These are phyloP conservation scores for Ephialtes manifestator DNA, from an alignment of 2,888 invertebrate species.

Conservation along the genomic window DNA sequence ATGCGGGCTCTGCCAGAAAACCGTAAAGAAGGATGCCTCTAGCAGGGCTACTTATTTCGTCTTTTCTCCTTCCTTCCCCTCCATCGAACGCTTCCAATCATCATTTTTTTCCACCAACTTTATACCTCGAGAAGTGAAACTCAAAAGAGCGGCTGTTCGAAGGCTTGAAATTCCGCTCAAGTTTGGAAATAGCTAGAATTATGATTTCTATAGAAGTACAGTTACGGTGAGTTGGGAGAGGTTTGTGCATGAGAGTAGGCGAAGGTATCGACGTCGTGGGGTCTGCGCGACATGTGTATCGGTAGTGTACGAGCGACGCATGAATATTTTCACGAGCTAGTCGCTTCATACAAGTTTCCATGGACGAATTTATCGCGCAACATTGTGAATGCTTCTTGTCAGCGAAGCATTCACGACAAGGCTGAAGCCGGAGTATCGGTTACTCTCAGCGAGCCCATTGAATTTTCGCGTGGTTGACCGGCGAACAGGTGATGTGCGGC, in stretches of 20 bases:
- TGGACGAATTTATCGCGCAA: slow-evolving; percentile 66
- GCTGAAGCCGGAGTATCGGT: slow-evolving; percentile 58
- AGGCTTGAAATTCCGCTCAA: slow-evolving; percentile 20
- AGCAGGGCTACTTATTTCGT: slow-evolving; percentile 65
- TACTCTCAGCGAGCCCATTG: slow-evolving; percentile 57
- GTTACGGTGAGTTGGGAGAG: slow-evolving; percentile 11
- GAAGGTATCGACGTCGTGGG: slow-evolving; percentile 27
- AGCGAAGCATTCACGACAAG: slow-evolving; percentile 58
- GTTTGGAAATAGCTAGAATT: slow-evolving; percentile 34
- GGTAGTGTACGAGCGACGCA: slow-evolving; percentile 30
- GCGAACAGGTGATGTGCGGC: slow-evolving; percentile 36
- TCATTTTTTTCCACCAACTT: slow-evolving; percentile 31
- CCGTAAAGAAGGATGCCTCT: slow-evolving; percentile 67
- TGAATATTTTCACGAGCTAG: slow-evolving; percentile 64
- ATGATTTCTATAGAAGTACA: slow-evolving; percentile 56
- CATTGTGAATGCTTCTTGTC: slow-evolving; percentile 65
- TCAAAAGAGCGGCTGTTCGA: not conserved
- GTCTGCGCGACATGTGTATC: slow-evolving; percentile 35
- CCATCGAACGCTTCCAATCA: slow-evolving; percentile 67
- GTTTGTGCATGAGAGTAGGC: slow-evolving; percentile 14
- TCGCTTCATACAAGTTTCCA: slow-evolving; percentile 55
- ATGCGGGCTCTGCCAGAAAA: slow-evolving; percentile 77
- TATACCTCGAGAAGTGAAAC: not conserved
- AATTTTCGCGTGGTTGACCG: slow-evolving; percentile 60
- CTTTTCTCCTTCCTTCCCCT: slow-evolving; percentile 52